phyloP scores from a whole-genome alignment of 2,113 vertebrate species.

The Hippocampus zosterae region DNA sequence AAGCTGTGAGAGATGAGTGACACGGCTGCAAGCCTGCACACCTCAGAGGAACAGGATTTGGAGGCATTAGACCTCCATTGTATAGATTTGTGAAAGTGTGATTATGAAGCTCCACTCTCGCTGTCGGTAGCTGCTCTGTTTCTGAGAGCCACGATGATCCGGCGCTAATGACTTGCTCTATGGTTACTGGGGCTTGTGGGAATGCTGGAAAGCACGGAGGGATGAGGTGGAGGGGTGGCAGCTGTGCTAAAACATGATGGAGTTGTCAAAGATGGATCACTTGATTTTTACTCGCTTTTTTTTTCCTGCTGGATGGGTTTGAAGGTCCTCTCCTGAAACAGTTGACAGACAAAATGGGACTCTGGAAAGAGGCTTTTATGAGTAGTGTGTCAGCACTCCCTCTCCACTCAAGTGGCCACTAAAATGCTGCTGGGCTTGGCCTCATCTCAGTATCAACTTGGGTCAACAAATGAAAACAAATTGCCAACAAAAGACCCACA shows the following conservation, averaged over 20 bases:
- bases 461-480: neutral
- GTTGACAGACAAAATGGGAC: neutral
- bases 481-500: constrained; percentile 1
- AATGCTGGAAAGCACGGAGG: constrained; percentile 21
- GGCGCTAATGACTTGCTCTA: constrained; percentile 54
- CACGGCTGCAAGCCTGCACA: neutral
- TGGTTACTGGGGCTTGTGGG: constrained; percentile 59
- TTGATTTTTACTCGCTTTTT: constrained; percentile 25
- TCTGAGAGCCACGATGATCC: constrained; percentile 25
- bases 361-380: neutral
- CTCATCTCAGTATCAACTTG: constrained; percentile 2
- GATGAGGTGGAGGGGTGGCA: neutral
- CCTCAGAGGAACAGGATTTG: neutral
- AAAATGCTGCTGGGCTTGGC: constrained; percentile 2
- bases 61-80: constrained; percentile 12
- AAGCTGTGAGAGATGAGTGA: neutral
- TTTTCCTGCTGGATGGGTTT: neutral
- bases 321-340: neutral
- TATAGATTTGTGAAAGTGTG: constrained; percentile 28
- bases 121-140: constrained; percentile 21
- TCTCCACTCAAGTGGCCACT: constrained; percentile 6
- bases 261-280: constrained; percentile 47
- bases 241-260: constrained; percentile 29
- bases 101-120: constrained; percentile 15
- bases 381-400: constrained; percentile 2